Base-by-base conservation (phyloP, 2,113 vertebrate species). In the Martes martes region DNA sequence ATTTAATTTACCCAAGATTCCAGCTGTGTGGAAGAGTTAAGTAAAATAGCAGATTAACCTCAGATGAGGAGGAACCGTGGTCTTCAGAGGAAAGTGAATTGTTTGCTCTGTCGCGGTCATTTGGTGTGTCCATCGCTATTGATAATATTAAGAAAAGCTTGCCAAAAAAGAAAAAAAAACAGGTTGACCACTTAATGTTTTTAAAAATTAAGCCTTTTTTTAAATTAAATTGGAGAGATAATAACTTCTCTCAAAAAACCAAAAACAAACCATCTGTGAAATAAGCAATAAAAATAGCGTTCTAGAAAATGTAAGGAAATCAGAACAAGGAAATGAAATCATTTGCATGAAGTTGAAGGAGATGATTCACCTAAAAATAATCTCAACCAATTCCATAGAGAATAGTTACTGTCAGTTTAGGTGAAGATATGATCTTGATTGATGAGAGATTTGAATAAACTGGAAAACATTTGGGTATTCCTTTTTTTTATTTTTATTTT, bases 191-290 rank as follows among this genome's bases (percentile, higher is more conserved):
- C 15, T 47, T 73, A 23, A 65, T 73, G n/a, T 79, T 91, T 91
- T 71, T 11, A 36, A 89, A 74, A 90, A 18, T 59, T 31, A 28
- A 84, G 15, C 6, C 14, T 1, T 15, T 57, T 85, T 79, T 85
- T 79, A 42, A 39, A 42, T 83, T 88, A 23, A 88, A 74, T 55
- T 92, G 63, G 28, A 74, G 28, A 91, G 39, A 76, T 57, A 91
- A 45, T 36, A 24, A 39, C 28, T 63, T 95, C 82, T 90, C 45
- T 59, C 18, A 11, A 5, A 24, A 11, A 63, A 84, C 7, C 4
- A 63, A 63, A 63, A 63, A 28, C 26, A 65, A 65, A 14, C 5
- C 63, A 31, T 74, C 39, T 28, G 36, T 71, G 81, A 78, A 11
- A 21, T 28, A 76, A 52, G 7, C 24, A 67, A 87, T 28, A 67